Evolutionary conservation across 2,113 vertebrate genomes (phyloP).

Genomic region (Callipepla squamata): DNA sequence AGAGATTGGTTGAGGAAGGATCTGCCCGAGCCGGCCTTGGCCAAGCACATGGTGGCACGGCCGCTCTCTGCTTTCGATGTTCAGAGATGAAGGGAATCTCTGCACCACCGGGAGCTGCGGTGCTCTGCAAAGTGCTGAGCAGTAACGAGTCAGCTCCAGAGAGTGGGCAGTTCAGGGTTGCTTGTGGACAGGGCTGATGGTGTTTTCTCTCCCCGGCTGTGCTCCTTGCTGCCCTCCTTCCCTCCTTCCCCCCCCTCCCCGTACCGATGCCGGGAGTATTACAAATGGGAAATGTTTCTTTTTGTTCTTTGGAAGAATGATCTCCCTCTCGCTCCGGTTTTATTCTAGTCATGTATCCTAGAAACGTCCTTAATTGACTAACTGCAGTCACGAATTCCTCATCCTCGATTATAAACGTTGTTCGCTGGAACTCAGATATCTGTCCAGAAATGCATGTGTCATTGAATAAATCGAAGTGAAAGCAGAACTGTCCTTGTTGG

Average conservation of each 20-base stretch:
- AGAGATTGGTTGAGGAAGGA: conserved; percentile 30
- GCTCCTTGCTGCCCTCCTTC: conserved; percentile 42
- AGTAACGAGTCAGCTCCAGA: conserved; percentile 13
- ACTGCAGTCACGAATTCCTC: conserved; percentile 60
- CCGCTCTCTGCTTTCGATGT: neutral
- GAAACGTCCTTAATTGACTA: conserved; percentile 53
- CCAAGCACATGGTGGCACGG: neutral
- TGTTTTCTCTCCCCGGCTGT: neutral
- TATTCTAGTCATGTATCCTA: conserved; percentile 74
- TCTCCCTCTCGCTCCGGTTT: conserved; percentile 63
- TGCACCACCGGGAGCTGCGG: neutral
- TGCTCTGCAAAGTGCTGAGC: neutral
- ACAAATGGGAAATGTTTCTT: conserved; percentile 45
- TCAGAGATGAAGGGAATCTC: neutral
- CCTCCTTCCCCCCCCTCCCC: neutral
- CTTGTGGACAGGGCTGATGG: conserved; percentile 35
- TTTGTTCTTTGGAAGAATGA: conserved; percentile 64
- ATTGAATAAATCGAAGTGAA: conserved; percentile 81
- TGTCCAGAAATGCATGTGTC: conserved; percentile 80
- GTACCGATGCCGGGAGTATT: conserved; percentile 57
- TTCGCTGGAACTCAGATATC: conserved; percentile 63
- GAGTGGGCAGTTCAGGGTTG: conserved; percentile 27
- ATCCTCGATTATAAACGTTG: conserved; percentile 66
- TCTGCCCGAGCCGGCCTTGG: conserved; percentile 7
- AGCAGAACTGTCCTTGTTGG: conserved; percentile 11